Base-by-base conservation (phyloP, 2,113 vertebrate species). In the Himantopus leucocephalus region DNA sequence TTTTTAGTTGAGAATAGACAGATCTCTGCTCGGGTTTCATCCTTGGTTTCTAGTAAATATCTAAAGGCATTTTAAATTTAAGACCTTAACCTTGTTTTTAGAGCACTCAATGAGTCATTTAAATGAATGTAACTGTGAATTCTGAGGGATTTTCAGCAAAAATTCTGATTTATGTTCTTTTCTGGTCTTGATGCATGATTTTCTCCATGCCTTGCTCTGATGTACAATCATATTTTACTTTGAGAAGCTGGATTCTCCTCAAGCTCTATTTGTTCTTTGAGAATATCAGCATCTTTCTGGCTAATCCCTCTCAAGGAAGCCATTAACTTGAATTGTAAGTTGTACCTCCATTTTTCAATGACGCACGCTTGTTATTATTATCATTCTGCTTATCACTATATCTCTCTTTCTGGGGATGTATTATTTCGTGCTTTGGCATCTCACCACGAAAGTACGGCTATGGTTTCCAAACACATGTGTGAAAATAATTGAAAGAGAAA, bases 351-450 rank as follows among this genome's bases (percentile, higher is more conserved):
- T 88, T 96, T 95, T 84, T 89, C 70, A 91, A 12, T 75, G 83
- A 68, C 1, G 2, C 34, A 24, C 18, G 10, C 29, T 78, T 95
- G 55, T 91, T 93, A 13, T 71, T 63, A 24, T 73, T 92, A 90
- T 71, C 55, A 7, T 75, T 96, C 73, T 87, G 58, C 88, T 95
- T 97, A 97, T 96, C 91, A 84, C 64, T 68, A 10, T 41, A 76
- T 91, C 84, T 94, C 41, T 80, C 41, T 91, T 91, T 73, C 58
- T 90, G 70, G 63, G 29, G 14, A 43, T 76, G 24, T n/a, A 85
- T 85, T 91, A 92, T 92, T 89, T 94, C 92, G 87, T 86, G 62
- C 39, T 92, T 90, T 6, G 5, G 70, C 83, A 89, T 71, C 90
- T 88, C 45, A 91, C 79, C 83, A 68, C 79, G 64, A 43, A 96